Evolutionary conservation across 64 coral and sea anemone genomes (phyloP), one percentile per base, ranked within the genome.

Genomic region (Porites australiensis): DNA sequence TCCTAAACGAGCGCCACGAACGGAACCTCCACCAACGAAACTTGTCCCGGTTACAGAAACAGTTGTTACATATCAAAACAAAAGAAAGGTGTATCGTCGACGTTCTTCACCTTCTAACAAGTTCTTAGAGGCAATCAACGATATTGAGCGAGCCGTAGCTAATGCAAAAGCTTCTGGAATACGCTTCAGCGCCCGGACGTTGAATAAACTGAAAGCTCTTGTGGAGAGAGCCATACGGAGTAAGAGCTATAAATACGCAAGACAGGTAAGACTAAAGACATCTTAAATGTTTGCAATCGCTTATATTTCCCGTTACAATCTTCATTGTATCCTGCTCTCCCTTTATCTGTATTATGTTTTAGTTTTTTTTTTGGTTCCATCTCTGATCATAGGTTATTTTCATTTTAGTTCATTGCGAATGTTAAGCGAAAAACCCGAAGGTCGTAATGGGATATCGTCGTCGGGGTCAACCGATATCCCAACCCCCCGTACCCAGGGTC

Each of bases 101-200:
- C 87, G 91, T 6, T 16, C 72, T 4, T 92, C 95, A 0, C 95
- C 91, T 3, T 96, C 90, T 6, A 96, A 96, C 58, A 70, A 88
- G 13, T 96, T 96, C 23, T 74, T 96, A 4, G 85, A 88, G 14
- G 87, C 87, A n/a, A 62, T 96, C 14, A 96, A 87, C 13, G 81
- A 70, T n/a, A 96, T 96, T 22, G 95, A 96, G 20, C 95, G 90
- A 12, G 90, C 83, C 0, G 59, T 96, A 1, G 86, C 90, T 2
- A 80, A 96, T 13, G 90, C 95, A 19, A 89, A 54, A 23, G 83
- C 62, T 12, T 61, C 86, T 2, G 78, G 72, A 11, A 44, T 66
- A 8, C 83, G 74, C 11, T 87, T 79, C 44, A 79, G 62, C 19
- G 63, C 59, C 5, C 46, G 9, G n/a, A 53, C 75, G 10, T 66